Evolutionary conservation across 1,140 invertebrate genomes (phyloP), one percentile per base, ranked within the genome.

Genomic region (Latrodectus geometricus): DNA sequence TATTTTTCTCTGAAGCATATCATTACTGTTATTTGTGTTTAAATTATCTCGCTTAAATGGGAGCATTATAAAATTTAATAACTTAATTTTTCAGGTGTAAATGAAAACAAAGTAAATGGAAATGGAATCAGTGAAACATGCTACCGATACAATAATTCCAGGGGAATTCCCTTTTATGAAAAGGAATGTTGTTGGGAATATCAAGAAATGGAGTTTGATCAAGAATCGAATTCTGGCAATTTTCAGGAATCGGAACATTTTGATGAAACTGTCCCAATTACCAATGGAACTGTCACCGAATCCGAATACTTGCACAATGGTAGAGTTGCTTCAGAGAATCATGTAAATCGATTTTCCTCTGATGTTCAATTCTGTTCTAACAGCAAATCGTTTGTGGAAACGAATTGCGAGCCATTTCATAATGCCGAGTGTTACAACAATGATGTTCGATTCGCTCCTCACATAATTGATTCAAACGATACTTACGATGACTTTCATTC

Each of bases 131-230:
- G 52, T 56, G 50, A 56, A 12, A 70, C 52, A n/a, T 52, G 48
- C 9, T 52, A 23, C 23, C 49, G 21, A 54, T 11, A 14, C 8
- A 54, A 52, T 0, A 70, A 35, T 14, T 17, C 5, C 12, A 72
- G 20, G 21, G 21, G 11, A 8, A 17, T 5, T 23, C 50, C 20
- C 52, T 61, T 21, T 35, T 74, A 86, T 35, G 49, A 84, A 50
- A 74, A 86, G 21, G 66, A 75, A 48, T 65, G 74, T 61, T 72
- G n/a, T 52, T 86, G 75, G 83, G 74, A 86, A 50, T 86, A 86
- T 61, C 83, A 86, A 74, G 74, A 86, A 78, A 86, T 86, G 50
- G 74, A 86, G 54, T 86, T 86, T 7, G 82, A 77, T 56, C 69
- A 56, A 73, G 74, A 86, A 70, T 75, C 75, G 9, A 35, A 35